These are phyloP conservation scores for Asarcornis scutulata DNA, from an alignment of 2,113 vertebrate genomes.

Conservation along the genomic window DNA sequence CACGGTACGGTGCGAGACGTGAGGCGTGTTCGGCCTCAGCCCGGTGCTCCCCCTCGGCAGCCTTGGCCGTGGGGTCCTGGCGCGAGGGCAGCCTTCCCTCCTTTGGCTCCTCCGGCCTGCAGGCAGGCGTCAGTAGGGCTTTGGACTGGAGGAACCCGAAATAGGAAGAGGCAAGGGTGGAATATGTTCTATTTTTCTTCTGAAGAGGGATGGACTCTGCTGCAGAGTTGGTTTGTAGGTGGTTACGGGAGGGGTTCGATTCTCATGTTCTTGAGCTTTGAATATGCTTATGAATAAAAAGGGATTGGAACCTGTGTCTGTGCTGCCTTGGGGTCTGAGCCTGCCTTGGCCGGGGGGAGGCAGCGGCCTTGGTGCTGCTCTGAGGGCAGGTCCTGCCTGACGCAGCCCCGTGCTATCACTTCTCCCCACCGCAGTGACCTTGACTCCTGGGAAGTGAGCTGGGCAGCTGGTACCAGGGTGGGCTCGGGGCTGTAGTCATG, in stretches of 20 bases:
- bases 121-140: background rate
- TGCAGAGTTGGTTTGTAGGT: background rate
- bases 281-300: conserved; percentile 57
- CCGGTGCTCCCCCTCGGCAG: fast-evolving
- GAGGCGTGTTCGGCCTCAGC: no score
- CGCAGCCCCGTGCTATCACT: fast-evolving
- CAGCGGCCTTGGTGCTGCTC: background rate
- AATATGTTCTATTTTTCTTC: conserved; percentile 49
- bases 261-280: conserved; percentile 36
- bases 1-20: fast-evolving
- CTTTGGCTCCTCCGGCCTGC: background rate
- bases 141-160: background rate
- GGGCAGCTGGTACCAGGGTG: background rate
- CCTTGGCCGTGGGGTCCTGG: background rate
- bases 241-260: background rate
- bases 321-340: background rate
- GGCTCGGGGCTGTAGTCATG: background rate
- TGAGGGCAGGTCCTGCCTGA: fast-evolving
- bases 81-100: background rate
- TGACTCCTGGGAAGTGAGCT: background rate
- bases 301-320: background rate
- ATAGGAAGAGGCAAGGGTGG: background rate
- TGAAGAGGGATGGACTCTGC: background rate
- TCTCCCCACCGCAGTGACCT: background rate
- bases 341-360: background rate